Percentiles rank a stretch among this genome's conserved stretches.
phyloP scores from a whole-genome alignment of 2,113 vertebrate genomes.

The Gobio gobio region DNA sequence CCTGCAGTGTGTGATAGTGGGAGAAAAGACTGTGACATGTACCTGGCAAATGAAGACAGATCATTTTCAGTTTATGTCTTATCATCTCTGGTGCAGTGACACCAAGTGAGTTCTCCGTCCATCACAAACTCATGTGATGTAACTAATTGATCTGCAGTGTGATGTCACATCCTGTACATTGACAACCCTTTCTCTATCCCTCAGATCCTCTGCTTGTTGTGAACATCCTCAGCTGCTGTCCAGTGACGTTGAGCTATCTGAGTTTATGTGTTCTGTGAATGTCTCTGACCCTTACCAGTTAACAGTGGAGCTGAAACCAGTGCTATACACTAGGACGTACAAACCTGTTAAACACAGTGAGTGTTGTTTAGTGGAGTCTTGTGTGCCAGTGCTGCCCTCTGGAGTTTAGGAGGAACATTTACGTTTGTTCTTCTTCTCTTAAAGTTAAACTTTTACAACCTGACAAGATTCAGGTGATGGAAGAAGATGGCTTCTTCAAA shows the following conservation, averaged over 20 bases:
- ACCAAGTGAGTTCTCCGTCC: conserved; percentile 12
- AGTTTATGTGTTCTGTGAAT: conserved; percentile 38
- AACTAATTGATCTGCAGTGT: neutral
- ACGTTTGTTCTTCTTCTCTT: neutral
- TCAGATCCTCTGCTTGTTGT: neutral
- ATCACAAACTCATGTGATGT: neutral
- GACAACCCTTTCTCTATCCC: neutral
- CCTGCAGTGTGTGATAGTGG: conserved; percentile 44
- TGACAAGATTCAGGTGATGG: conserved; percentile 38
- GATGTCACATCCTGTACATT: neutral
- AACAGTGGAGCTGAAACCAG: conserved; percentile 38
- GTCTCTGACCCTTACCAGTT: conserved; percentile 35
- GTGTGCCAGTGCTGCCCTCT: conserved; percentile 56
- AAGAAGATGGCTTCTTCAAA: conserved; percentile 42
- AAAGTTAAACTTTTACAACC: conserved; percentile 67
- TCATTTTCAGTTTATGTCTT: conserved; percentile 30
- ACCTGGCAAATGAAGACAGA: conserved; percentile 50
- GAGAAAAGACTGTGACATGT: conserved; percentile 34
- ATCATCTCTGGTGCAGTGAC: conserved; percentile 34
- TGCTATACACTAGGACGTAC: neutral
- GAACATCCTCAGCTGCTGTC: neutral
- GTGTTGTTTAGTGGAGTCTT: neutral
- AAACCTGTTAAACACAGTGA: neutral
- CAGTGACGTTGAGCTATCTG: neutral
- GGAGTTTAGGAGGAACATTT: conserved; percentile 52